Base-by-base conservation (phyloP, 1,140 invertebrate genomes). In the Bicyclus anynana region DNA sequence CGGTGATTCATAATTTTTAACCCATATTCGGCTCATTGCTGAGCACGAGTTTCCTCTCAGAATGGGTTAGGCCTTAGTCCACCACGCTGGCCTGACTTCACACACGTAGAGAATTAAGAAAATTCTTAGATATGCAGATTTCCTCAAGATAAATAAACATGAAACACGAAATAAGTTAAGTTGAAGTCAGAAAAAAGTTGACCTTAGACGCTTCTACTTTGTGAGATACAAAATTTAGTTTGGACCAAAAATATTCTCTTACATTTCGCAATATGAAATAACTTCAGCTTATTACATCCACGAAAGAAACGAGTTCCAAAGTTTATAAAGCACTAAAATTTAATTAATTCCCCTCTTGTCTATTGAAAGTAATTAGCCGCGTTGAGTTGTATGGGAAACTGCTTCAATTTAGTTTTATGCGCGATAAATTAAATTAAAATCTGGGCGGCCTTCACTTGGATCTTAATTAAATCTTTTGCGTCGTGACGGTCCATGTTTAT, bases 391-490 rank as follows among this genome's bases (percentile, higher is more conserved):
- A 54, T 55, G 52, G 12, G 55, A 61, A 61, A 50, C 59, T 61
- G 53, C 27, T 61, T 51, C 48, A 55, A 61, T 61, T 55, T 55
- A 55, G 53, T 53, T 61, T 61, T 52, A 61, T 55, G 53, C 46
- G 59, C 59, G 38, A 61, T 61, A 51, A 55, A 55, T 55, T 53
- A 60, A 54, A 60, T 60, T 61, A 51, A 47, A 55, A 55, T 50
- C 35, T 49, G 35, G 37, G 37, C 35, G 53, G 14, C 38, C 49
- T 55, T 53, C 38, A 23, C 53, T 37, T 23, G 40, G 49, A 55
- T 61, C 59, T 55, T 61, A 61, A 61, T 61, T 61, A 61, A 61
- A 55, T 55, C 59, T 61, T 54, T 47, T 51, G 44, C 40, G 26
- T 50, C 35, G 37, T 53, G 37, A 58, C 13, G 16, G 26, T 13